Evolutionary conservation across 1,140 invertebrate species (phyloP), one percentile per base, ranked within the genome.

Genomic region (Calliphora vicina): DNA sequence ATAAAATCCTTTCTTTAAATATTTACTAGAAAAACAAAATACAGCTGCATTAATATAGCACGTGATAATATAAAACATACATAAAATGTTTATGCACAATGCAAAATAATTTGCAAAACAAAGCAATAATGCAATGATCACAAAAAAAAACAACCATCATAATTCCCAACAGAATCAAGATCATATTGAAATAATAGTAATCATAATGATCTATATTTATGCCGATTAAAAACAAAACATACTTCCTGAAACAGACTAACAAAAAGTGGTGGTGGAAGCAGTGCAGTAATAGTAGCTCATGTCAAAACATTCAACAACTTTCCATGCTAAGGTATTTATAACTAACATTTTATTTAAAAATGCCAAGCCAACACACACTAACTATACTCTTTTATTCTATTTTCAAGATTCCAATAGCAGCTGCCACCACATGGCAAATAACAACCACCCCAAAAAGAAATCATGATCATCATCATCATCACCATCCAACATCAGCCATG

Each of bases 401-500:
- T n/a, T n/a, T n/a, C n/a, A n/a, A 67, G 25, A 67, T 67, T 67
- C 61, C 20, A 67, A 67, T 25, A 67, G 61, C 61, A 67, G 61
- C 61, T 67, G 61, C 61, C 61, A 67, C 8, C n/a, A 23, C 61
- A 10, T 17, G 12, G 17, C 50, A 61, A 61, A n/a, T 23, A 23
- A 10, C 74, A 45, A 78, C 74, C 74, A 78, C 74, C 74, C 35
- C 74, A 78, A 78, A 78, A 74, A 35, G 35, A 35, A 35, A 35
- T 35, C 35, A 0, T 35, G 35, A 35, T 74, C 12, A 42, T 35
- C 26, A n/a, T 74, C 27, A 50, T 6, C 42, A 43, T 43, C 42
- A 67, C 35, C 35, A 42, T 71, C 71, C 81, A 82, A 72, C 61
- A 71, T 82, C 29, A 57, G n/a, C n/a, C n/a, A n/a, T n/a, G n/a